Percentiles rank a stretch among this genome's conserved stretches.
phyloP scores from a whole-genome alignment of 2,113 vertebrate genomes.

The Porphyrio hochstetteri region DNA sequence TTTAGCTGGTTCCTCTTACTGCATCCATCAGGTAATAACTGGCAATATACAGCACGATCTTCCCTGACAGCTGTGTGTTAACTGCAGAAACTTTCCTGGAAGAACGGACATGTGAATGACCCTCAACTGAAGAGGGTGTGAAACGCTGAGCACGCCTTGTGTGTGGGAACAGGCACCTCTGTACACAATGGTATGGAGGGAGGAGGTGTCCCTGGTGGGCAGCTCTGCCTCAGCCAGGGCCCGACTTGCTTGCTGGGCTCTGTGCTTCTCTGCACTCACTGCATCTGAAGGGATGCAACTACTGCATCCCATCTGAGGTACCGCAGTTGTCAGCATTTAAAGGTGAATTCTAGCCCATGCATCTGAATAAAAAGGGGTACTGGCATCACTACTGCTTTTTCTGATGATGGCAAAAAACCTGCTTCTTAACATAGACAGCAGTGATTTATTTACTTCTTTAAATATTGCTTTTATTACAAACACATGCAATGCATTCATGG shows the following conservation, averaged over 20 bases:
- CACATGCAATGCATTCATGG: neutral
- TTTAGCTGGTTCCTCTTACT: neutral
- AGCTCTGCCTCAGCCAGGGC: neutral
- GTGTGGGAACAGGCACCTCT: neutral
- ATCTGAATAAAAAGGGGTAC: neutral
- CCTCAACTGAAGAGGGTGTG: neutral
- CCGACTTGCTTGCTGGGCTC: rapidly evolving
- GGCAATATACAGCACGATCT: neutral
- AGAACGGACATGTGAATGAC: neutral
- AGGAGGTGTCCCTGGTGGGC: neutral
- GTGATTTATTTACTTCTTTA: conserved; percentile 12
- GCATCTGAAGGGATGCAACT: neutral
- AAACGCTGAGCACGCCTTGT: neutral
- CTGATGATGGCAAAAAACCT: neutral
- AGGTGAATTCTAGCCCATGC: neutral
- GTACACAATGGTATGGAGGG: rapidly evolving
- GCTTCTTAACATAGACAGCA: neutral
- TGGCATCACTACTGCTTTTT: neutral
- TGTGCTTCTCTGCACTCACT: neutral
- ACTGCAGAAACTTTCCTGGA: neutral
- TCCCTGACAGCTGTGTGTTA: neutral
- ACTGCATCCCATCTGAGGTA: neutral
- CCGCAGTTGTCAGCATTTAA: neutral
- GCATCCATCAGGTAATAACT: neutral
- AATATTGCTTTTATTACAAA: conserved; percentile 55